These are phyloP conservation scores for Hyla sarda DNA, from an alignment of 2,113 vertebrate species.

Conservation along the genomic window DNA sequence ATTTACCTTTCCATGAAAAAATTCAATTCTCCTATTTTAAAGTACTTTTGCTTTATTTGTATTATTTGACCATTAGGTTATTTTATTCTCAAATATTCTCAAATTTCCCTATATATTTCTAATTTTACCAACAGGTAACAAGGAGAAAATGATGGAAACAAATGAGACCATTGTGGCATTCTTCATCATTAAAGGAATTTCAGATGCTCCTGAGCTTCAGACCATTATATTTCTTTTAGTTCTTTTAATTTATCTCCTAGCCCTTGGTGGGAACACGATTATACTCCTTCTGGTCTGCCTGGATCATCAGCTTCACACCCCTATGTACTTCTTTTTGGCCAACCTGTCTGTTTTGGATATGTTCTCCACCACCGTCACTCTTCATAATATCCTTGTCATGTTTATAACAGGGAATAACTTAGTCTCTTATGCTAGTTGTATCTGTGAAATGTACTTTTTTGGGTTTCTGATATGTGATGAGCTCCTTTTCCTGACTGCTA, in stretches of 20 bases:
- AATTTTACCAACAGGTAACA: background rate
- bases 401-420: background rate
- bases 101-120: background rate
- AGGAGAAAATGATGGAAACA: background rate
- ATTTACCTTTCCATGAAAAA: background rate
- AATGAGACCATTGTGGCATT: background rate
- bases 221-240: background rate
- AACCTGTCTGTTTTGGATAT: slow-evolving; percentile 27
- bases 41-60: background rate
- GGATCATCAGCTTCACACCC: slow-evolving; percentile 21
- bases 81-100: too few relatives aligned
- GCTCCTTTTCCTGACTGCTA: background rate
- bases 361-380: slow-evolving; percentile 10
- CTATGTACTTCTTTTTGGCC: slow-evolving; percentile 35
- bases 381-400: slow-evolving; percentile 3
- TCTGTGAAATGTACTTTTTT: slow-evolving; percentile 8
- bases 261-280: slow-evolving; percentile 1
- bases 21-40: background rate
- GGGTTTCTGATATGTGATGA: slow-evolving; percentile 16
- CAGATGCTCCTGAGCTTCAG: slow-evolving; percentile 47
- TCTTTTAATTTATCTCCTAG: background rate
- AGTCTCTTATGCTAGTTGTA: background rate
- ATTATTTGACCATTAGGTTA: background rate
- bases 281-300: slow-evolving; percentile 21
- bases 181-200: slow-evolving; percentile 60